These are phyloP conservation scores for Morelia viridis DNA, from an alignment of 2,797 vertebrate species.

Conservation along the genomic window DNA sequence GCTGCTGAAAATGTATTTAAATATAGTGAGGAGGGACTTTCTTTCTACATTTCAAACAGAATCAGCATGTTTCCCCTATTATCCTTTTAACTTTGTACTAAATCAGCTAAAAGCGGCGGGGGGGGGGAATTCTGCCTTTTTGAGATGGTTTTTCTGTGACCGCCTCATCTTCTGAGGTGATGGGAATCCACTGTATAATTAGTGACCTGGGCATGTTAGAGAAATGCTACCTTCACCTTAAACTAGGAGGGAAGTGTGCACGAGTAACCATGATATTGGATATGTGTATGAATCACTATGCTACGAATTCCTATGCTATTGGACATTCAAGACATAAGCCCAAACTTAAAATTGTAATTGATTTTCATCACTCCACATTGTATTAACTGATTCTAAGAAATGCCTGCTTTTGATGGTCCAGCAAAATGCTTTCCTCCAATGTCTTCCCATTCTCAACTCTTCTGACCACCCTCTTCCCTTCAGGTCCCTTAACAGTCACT, in stretches of 20 bases:
- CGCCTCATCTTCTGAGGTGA: neutral
- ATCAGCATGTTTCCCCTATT: neutral
- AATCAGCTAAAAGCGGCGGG: neutral
- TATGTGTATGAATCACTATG: too few species aligned
- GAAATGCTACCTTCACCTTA: too few species aligned
- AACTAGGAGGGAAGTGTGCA: neutral
- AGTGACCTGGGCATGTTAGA: neutral
- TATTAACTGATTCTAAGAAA: neutral
- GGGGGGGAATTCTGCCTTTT: neutral
- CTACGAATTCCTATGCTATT: too few species aligned
- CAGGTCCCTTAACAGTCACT: neutral
- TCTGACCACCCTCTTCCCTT: neutral
- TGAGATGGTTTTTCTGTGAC: neutral
- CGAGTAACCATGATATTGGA: too few species aligned
- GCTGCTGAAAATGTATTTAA: neutral
- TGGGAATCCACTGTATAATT: neutral
- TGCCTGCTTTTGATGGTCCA: neutral
- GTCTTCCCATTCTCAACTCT: neutral
- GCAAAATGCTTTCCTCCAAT: neutral
- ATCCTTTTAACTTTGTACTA: neutral
- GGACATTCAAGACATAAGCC: neutral
- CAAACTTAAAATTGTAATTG: neutral
- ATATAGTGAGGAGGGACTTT: neutral
- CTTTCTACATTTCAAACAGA: neutral
- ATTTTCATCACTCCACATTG: neutral